Percentiles rank a stretch among this genome's conserved stretches.
phyloP scores from a whole-genome alignment of 2,888 invertebrate genomes.

The Saturnia pavonia region DNA sequence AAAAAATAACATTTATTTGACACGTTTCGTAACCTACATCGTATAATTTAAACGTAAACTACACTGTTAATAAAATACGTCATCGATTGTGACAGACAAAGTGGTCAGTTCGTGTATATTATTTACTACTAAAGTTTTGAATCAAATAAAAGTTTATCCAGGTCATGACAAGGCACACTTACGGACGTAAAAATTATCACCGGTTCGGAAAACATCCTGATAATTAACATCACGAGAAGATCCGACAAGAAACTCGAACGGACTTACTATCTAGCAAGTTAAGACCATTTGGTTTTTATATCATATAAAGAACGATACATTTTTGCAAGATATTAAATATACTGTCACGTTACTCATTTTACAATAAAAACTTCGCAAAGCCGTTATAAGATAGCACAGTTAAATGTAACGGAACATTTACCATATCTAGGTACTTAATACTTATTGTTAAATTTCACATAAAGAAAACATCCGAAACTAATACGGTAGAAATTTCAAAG shows the following conservation, averaged over 20 bases:
- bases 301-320: neutral
- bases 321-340: neutral
- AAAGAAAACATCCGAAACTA: conserved; percentile 42
- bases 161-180: neutral
- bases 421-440: neutral
- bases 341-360: neutral
- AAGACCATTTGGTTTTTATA: neutral
- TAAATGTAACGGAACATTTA: neutral
- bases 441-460: conserved; percentile 25
- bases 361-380: neutral
- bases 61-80: too few species aligned
- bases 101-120: neutral
- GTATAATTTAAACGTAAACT: too few species aligned
- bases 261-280: neutral
- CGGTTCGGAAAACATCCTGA: neutral
- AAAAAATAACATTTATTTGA: too few species aligned
- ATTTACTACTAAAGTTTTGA: neutral
- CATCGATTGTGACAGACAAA: too few species aligned
- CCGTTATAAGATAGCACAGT: conserved; percentile 6
- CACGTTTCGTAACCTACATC: too few species aligned
- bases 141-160: neutral
- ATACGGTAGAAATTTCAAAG: neutral
- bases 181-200: neutral
- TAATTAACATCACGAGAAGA: neutral
- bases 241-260: neutral